phyloP scores from a whole-genome alignment of 1,140 invertebrate genomes.

The Lepidurus arcticus region DNA sequence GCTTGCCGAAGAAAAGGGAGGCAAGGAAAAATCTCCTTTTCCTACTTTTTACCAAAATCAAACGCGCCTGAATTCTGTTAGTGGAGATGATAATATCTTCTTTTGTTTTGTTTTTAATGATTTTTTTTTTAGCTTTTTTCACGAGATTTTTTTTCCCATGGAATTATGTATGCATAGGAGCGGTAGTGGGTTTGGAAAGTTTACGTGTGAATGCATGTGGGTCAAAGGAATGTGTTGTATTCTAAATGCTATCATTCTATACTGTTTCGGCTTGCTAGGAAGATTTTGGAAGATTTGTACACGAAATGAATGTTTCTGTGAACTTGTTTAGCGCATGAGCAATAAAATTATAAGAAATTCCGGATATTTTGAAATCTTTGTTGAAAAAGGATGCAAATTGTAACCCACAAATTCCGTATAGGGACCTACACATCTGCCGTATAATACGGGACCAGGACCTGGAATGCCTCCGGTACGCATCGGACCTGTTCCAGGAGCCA shows the following conservation, averaged over 20 bases:
- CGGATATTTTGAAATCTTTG: not conserved
- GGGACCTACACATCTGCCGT: conserved; percentile 1
- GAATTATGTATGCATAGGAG: not conserved
- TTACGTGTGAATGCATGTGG: not conserved
- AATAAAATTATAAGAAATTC: not conserved
- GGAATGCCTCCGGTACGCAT: not conserved
- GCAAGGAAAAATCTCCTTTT: not conserved
- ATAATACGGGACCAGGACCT: conserved; percentile 13
- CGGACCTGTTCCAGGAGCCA: not conserved
- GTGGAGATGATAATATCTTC: not conserved
- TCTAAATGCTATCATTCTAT: not conserved
- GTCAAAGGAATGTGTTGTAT: not conserved
- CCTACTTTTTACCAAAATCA: not conserved
- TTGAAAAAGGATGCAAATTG: not conserved
- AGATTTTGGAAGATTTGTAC: not conserved
- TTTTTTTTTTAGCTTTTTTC: not conserved
- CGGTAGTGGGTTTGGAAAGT: not conserved
- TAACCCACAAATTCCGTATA: not conserved
- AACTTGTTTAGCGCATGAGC: not conserved
- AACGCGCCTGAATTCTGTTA: not conserved
- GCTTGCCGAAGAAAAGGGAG: not conserved
- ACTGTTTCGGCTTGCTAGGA: not conserved
- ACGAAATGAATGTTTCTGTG: not conserved
- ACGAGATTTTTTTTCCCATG: not conserved
- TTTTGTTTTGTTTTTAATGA: not conserved